A percentile compares a stretch with the other conserved stretches of the same genome.
These are phyloP conservation scores for Carassius carassius DNA, from an alignment of 2,113 vertebrate genomes.

Conservation along the genomic window DNA sequence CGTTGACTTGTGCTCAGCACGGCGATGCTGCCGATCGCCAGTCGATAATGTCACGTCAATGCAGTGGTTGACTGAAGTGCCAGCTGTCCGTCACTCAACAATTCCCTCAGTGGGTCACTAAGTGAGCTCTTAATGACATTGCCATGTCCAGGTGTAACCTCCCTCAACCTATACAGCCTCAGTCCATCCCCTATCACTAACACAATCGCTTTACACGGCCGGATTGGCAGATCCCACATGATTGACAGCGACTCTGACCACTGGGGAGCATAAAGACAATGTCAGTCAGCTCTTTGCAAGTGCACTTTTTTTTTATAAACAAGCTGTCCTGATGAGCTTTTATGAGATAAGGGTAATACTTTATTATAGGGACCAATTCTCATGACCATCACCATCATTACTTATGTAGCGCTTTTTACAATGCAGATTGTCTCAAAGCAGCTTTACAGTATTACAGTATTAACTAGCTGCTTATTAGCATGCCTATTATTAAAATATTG, in stretches of 20 bases:
- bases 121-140: slow-evolving; percentile 46
- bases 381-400: too few relatives aligned
- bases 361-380: too few relatives aligned
- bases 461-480: too few relatives aligned
- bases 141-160: slow-evolving; percentile 24
- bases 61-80: slow-evolving; percentile 32
- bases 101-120: slow-evolving; percentile 21
- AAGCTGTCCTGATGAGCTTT: background rate
- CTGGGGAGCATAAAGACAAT: background rate
- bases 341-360: background rate
- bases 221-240: slow-evolving; percentile 30
- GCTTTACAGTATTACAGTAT: too few relatives aligned
- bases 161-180: slow-evolving; percentile 16
- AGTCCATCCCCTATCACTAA: background rate
- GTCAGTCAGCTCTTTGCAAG: background rate
- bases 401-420: too few relatives aligned
- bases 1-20: slow-evolving; percentile 25
- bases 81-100: slow-evolving; percentile 36
- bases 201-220: background rate
- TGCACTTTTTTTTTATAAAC: background rate
- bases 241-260: slow-evolving; percentile 18
- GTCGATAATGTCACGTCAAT: slow-evolving; percentile 30
- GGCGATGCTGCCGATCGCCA: slow-evolving; percentile 44
- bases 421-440: too few relatives aligned
- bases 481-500: too few relatives aligned